Evolutionary conservation across 2,888 invertebrate genomes (phyloP).

Genomic region (Enchytraeus crypticus): DNA sequence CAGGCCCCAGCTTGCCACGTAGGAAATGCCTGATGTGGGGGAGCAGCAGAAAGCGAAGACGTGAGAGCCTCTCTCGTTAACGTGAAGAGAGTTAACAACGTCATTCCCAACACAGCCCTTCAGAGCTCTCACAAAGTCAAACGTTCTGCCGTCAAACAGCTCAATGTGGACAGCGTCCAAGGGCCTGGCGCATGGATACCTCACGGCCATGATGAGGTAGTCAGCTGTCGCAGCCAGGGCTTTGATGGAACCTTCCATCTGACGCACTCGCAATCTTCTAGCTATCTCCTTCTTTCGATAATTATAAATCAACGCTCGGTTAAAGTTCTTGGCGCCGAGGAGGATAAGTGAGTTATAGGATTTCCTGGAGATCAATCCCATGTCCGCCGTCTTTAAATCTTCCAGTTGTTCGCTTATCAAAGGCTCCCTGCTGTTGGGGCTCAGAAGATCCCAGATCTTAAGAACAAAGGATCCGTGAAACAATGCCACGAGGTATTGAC

Average conservation of each 20-base stretch:
- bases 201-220: conserved; percentile 40
- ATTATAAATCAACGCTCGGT: conserved; percentile 35
- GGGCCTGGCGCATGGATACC: conserved; percentile 38
- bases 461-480: conserved; percentile 39
- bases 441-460: conserved; percentile 34
- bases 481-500: conserved; percentile 35
- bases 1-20: conserved; percentile 45
- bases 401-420: too few relatives aligned
- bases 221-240: conserved; percentile 39
- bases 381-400: too few relatives aligned
- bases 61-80: conserved; percentile 40
- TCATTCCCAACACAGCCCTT: conserved; percentile 39
- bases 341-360: conserved; percentile 35
- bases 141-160: conserved; percentile 39
- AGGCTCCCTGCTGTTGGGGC: not conserved
- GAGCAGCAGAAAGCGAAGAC: conserved; percentile 38
- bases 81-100: conserved; percentile 32
- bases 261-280: conserved; percentile 35
- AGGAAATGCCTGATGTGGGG: conserved; percentile 34
- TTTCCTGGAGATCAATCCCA: conserved; percentile 30
- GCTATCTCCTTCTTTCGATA: conserved; percentile 35
- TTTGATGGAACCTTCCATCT: conserved; percentile 30
- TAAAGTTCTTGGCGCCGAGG: conserved; percentile 37
- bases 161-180: conserved; percentile 40
- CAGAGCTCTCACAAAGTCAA: conserved; percentile 37